Base-by-base conservation (phyloP, 2,888 invertebrate genomes). In the Drosophila ezoana region DNA sequence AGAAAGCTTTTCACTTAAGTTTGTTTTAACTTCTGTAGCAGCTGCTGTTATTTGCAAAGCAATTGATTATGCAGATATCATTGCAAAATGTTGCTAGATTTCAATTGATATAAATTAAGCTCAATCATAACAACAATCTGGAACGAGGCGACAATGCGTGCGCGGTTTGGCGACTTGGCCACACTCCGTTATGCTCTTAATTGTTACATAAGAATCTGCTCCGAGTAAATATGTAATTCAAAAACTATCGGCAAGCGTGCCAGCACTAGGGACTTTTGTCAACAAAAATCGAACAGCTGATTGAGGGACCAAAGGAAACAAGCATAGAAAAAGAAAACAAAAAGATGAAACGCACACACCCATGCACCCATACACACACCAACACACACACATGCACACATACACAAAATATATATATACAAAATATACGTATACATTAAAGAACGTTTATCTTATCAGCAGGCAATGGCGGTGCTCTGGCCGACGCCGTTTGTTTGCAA, bases 371-470 rank as follows among this genome's bases (percentile, higher is more conserved):
- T 10, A 37, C 33, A 43, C n/a, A 20, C 49, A 37, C 4, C 3
- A 4, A 18, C 16, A 32, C 5, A 47, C 47, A 53, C 57, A 35
- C 9, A 35, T 37, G 58, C 35, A 33, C 32, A 32, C 13, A 48
- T 10, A 35, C 6, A 47, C 32, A 38, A 28, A n/a, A 32, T 43
- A 56, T 47, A 37, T 37, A 20, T 14, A 38, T 18, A 40, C 9
- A 23, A 44, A 35, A 44, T 16, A 16, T 16, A 4, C 16, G 16
- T 16, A 16, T 40, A 8, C 23, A 44, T 54, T 38, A 63, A 63
- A 54, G 32, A 38, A n/a, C 35, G 49, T 72, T 79, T 75, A 82
- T 80, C 83, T 82, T 82, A 82, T 86, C 80, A 77, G 69, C 56
- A 14, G 43, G 18, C 48, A 44, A 60, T 60, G 62, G 37, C 58